Conservation (phyloP, 2,888 invertebrate genomes). For the Drosophila fulvimacula region DNA sequence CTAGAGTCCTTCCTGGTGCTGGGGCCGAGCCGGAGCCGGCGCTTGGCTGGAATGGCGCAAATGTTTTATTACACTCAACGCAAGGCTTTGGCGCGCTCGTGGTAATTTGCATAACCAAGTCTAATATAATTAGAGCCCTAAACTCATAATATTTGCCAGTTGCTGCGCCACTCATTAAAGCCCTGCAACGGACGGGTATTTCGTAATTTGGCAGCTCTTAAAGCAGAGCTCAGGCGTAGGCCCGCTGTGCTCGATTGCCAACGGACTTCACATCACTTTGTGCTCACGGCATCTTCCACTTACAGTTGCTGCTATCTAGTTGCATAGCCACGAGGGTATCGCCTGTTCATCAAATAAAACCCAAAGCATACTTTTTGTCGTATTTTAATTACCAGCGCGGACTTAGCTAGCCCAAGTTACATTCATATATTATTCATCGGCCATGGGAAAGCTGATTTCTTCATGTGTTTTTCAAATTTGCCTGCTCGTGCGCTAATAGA, state of each 20-base stretch:
- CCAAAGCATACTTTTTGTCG: neutral
- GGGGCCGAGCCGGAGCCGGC: neutral
- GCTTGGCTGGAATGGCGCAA: neutral
- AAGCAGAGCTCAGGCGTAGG: neutral
- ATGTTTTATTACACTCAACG: conserved; percentile 43
- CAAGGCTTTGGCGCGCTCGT: conserved; percentile 5
- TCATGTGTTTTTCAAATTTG: neutral
- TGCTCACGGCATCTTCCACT: neutral
- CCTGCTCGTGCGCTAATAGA: neutral
- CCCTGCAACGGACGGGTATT: neutral
- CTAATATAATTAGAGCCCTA: conserved; percentile 52
- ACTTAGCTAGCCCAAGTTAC: neutral
- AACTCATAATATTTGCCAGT: conserved; percentile 25
- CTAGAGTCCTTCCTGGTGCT: neutral
- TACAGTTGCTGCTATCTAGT: neutral
- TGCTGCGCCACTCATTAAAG: conserved; percentile 17
- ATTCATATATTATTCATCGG: conserved; percentile 13
- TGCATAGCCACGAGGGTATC: neutral
- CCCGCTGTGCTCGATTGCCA: too few species aligned
- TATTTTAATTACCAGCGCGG: conserved; percentile 12
- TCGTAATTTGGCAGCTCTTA: neutral
- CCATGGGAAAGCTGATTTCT: neutral
- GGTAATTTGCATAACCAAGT: conserved; percentile 58
- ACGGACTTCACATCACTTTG: too few species aligned
- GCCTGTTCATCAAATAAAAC: neutral